Evolutionary conservation across 2,888 invertebrate genomes (phyloP), one percentile per base, ranked within the genome.

Genomic region (Zygothrica quintamaculata): DNA sequence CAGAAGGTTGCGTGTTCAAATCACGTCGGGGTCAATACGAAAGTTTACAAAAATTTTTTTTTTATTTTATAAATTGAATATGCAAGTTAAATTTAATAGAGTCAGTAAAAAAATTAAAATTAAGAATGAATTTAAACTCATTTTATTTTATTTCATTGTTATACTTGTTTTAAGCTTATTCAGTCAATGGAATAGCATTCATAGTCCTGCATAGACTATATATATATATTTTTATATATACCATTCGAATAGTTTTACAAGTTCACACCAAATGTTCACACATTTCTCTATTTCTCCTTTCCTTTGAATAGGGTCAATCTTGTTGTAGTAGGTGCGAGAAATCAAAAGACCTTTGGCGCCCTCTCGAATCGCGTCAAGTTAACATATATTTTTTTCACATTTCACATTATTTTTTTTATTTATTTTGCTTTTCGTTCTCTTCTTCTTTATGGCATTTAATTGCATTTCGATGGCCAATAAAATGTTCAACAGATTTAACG

Each of bases 1-100:
- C 84, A 80, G 79, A 79, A 79, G 84, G 79, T 79, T 79, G 79
- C 84, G 79, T 84, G 79, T 79, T 79, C 79, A 79, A 84, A 79
- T 79, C 79, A 84, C 79, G 79, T 84, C 81, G 84, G 79, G 79
- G 84, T 84, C 79, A 84, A 16, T 1, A 3, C 1, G 1, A 0
- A 0, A 1, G 0, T 1, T 5, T 0, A n/a, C n/a, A n/a, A n/a
- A n/a, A n/a, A n/a, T 0, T 7, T 31, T 44, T 47, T 58, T 70
- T 25, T 34, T 22, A 15, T 22, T 5, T 9, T 25, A 12, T 22
- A 22, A 22, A 3, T 22, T 22, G 5, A n/a, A n/a, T n/a, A n/a
- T n/a, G n/a, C n/a, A n/a, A n/a, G n/a, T n/a, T n/a, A n/a, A n/a
- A n/a, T n/a, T n/a, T n/a, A n/a, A n/a, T n/a, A n/a, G n/a, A n/a